Conservation (phyloP, 2,797 vertebrate genomes). For the Xenops minutus region DNA sequence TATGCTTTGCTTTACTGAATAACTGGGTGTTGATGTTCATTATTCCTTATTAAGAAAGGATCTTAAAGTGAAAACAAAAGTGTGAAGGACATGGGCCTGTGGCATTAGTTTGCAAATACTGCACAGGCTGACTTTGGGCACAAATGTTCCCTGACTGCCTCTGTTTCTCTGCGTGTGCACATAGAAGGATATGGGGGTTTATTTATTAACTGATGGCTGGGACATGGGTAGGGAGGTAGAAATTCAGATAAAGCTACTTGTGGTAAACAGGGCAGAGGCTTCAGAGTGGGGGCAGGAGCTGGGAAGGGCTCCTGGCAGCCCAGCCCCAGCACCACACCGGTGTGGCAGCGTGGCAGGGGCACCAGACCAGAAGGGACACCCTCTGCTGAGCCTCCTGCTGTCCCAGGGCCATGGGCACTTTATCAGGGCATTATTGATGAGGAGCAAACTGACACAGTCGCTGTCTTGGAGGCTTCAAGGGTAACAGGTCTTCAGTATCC, state of each 20-base stretch:
- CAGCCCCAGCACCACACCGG: background rate
- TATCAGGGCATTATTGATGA: background rate
- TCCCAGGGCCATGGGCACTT: background rate
- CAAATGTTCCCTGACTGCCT: background rate
- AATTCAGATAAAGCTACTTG: background rate
- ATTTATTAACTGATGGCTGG: background rate
- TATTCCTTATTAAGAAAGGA: slow-evolving; percentile 74
- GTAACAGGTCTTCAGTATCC: background rate
- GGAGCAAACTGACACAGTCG: background rate
- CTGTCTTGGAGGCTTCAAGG: background rate
- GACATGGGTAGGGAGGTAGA: background rate
- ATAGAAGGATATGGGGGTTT: accelerated
- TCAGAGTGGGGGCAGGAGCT: background rate
- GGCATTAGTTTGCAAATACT: background rate
- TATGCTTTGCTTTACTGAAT: slow-evolving; percentile 77
- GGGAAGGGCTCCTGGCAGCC: background rate
- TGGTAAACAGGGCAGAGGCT: background rate
- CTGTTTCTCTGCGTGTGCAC: accelerated
- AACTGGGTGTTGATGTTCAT: slow-evolving; percentile 76
- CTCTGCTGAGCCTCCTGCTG: background rate
- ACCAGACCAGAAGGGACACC: background rate
- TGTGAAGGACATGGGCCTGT: background rate
- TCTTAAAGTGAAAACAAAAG: slow-evolving; percentile 68
- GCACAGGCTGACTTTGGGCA: background rate
- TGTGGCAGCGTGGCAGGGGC: background rate